phyloP scores from a whole-genome alignment of 2,888 invertebrate species.

The Standfussiana lucernea region DNA sequence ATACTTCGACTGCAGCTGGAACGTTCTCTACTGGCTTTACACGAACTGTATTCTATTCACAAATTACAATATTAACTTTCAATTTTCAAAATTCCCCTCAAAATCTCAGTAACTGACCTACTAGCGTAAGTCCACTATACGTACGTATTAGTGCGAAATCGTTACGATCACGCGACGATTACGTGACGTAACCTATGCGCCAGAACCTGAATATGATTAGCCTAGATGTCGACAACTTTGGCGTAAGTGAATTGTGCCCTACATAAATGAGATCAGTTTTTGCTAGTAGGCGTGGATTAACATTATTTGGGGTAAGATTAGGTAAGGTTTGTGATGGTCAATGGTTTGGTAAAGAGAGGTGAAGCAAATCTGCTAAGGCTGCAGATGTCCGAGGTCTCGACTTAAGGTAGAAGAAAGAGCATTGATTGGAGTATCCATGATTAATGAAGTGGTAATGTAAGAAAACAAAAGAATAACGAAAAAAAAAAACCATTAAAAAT shows the following conservation, averaged over 20 bases:
- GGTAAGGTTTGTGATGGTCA: background rate
- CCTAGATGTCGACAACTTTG: constrained; percentile 71
- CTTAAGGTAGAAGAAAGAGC: background rate
- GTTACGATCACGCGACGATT: constrained; percentile 73
- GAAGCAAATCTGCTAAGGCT: background rate
- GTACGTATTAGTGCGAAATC: constrained; percentile 62
- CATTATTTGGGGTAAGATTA: constrained; percentile 19
- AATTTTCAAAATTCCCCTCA: constrained; percentile 23
- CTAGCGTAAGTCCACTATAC: constrained; percentile 32
- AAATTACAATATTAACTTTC: background rate
- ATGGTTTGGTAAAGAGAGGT: constrained; percentile 10
- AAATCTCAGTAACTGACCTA: constrained; percentile 52
- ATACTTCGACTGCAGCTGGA: too few species aligned
- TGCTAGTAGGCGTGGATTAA: constrained; percentile 34
- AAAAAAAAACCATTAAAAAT: background rate
- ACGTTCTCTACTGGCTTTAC: background rate
- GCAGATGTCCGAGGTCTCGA: background rate
- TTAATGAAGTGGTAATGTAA: background rate
- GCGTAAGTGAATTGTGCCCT: constrained; percentile 53
- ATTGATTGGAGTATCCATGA: background rate
- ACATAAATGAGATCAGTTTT: constrained; percentile 47
- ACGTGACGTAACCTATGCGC: constrained; percentile 74
- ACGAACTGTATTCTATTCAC: background rate
- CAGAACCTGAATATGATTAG: constrained; percentile 78
- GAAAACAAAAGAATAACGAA: background rate